These are phyloP conservation scores for Tupaia tana DNA, from an alignment of 2,113 vertebrate species.

Conservation along the genomic window DNA sequence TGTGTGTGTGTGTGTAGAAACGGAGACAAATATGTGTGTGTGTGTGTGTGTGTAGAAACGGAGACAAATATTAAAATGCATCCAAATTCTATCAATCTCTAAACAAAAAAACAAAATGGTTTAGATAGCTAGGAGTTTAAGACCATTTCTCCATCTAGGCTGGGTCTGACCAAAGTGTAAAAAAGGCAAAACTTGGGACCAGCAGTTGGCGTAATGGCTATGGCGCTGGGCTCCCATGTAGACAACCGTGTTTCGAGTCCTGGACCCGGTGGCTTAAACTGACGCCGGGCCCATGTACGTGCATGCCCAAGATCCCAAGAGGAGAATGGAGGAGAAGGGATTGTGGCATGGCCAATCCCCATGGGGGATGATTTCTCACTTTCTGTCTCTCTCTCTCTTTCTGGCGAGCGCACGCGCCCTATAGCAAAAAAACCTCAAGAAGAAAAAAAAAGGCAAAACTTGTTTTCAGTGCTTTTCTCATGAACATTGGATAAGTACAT, in stretches of 20 bases:
- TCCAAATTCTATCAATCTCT: background rate
- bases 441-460: background rate
- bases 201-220: too few relatives aligned
- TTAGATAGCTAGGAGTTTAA: background rate
- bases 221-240: too few relatives aligned
- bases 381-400: too few relatives aligned
- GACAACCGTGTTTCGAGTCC: too few relatives aligned
- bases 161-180: background rate
- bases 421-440: background rate
- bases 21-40: background rate
- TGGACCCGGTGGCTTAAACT: too few relatives aligned
- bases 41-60: too few relatives aligned
- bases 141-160: background rate
- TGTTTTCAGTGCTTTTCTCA: background rate
- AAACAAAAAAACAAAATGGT: slow-evolving; percentile 15
- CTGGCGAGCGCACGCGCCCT: too few relatives aligned
- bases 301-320: too few relatives aligned
- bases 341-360: too few relatives aligned
- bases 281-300: too few relatives aligned
- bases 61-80: background rate
- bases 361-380: too few relatives aligned
- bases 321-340: too few relatives aligned
- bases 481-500: background rate
- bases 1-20: background rate
- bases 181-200: background rate